Conservation (phyloP, 2,113 vertebrate species). For the Mus musculus region GRCm39 chr2:28929001-28929500, state of each 20-base stretch:
- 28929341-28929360: slow-evolving; percentile 88
- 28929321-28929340: slow-evolving; percentile 80
- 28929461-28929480: slow-evolving; percentile 80
- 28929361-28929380: slow-evolving; percentile 76
- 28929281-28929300: slow-evolving; percentile 80
- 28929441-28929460: slow-evolving; percentile 86
- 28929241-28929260: slow-evolving; percentile 84
- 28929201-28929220: slow-evolving; percentile 67
- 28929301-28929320: slow-evolving; percentile 69
- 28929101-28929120: slow-evolving; percentile 60
- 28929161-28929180: slow-evolving; percentile 54
- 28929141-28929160: slow-evolving; percentile 61
- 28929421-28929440: slow-evolving; percentile 88
- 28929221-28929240: slow-evolving; percentile 80
- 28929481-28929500: slow-evolving; percentile 71
- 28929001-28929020: too few relatives aligned
- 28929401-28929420: slow-evolving; percentile 87
- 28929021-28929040: too few relatives aligned
- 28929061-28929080: not conserved
- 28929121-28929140: not conserved
- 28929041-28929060: too few relatives aligned
- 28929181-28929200: slow-evolving; percentile 68
- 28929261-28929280: slow-evolving; percentile 82
- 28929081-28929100: slow-evolving; percentile 58
- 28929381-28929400: slow-evolving; percentile 78